Base-by-base conservation (phyloP, 2,888 invertebrate genomes). In the Drosophila emarginata region DNA sequence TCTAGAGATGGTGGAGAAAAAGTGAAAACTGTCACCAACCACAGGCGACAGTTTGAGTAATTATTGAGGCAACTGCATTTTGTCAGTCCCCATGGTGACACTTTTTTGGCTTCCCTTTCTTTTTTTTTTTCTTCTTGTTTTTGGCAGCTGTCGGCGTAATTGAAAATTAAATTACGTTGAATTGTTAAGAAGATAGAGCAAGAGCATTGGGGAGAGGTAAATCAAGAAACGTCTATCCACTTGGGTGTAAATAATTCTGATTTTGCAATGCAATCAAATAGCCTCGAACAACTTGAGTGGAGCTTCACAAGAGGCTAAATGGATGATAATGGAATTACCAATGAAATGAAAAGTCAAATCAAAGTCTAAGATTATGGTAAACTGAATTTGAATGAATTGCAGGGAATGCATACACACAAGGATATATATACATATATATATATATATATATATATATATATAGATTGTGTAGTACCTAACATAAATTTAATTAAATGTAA, bases 41-140 rank as follows among this genome's bases (percentile, higher is more conserved):
- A 74, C 68, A 80, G 83, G 80, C 88, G 84, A 84, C 88, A 86
- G 75, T 88, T 84, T 84, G 88, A 84, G 84, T 84, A 84, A 84
- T 84, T 88, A 84, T 84, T 76, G 87, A 72, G 87, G 74, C 79
- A 86, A 73, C 79, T 87, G 83, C 80, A 82, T 71, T 81, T 80
- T 71, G 74, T 72, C 71, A 65, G 76, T 78, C 65, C 67, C 69
- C 67, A 54, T 45, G 77, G 56, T 64, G 71, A 54, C 67, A 12
- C 18, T 18, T 18, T 45, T 45, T 15, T 45, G 40, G 40, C 18
- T 15, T 18, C 40, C 9, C 40, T 45, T 45, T 18, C 18, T 45
- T 18, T 45, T 45, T 45, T 9, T 9, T 15, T 15, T 9, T 45
- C 11, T 18, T 18, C 3, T 18, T 45, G 11, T 70, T 68, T 71